Evolutionary conservation across 1,140 invertebrate genomes (phyloP).

Genomic region (Dreissena rostriformis): DNA sequence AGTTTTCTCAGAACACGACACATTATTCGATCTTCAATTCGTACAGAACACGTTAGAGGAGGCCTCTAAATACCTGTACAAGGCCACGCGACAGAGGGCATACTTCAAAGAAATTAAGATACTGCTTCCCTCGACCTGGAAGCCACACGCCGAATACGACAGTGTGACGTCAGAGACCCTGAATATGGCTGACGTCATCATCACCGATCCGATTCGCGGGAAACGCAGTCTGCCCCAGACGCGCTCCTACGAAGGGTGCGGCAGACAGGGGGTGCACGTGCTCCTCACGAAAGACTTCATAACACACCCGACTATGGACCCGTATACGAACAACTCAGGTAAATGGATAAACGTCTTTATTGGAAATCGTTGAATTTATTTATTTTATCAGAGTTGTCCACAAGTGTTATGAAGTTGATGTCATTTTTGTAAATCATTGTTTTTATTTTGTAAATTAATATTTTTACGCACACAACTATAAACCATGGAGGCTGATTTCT

Average conservation of each 20-base stretch:
- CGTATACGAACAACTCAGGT: constrained; percentile 48
- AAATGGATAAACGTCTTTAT: not conserved
- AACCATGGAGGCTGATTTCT: too few species aligned
- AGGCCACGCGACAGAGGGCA: constrained; percentile 72
- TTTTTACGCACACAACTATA: too few species aligned
- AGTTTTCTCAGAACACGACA: too few species aligned
- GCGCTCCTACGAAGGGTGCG: constrained; percentile 51
- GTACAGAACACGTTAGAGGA: constrained; percentile 47
- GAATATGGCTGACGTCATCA: constrained; percentile 66
- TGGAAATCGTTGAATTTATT: not conserved
- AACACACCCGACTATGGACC: not conserved
- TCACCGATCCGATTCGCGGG: constrained; percentile 42
- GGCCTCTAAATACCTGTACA: constrained; percentile 70
- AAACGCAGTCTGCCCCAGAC: constrained; percentile 34
- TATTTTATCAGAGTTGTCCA: too few species aligned
- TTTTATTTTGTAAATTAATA: too few species aligned
- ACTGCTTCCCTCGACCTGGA: constrained; percentile 77
- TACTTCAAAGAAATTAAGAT: constrained; percentile 79
- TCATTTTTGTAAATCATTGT: too few species aligned
- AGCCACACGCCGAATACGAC: constrained; percentile 8
- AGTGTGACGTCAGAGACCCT: constrained; percentile 58
- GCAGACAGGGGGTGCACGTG: constrained; percentile 51
- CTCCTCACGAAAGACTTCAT: constrained; percentile 50
- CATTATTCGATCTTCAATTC: too few species aligned
- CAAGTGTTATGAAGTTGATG: too few species aligned